These are phyloP conservation scores for Dasyurus viverrinus DNA, from an alignment of 2,113 vertebrate species.

Conservation along the genomic window DNA sequence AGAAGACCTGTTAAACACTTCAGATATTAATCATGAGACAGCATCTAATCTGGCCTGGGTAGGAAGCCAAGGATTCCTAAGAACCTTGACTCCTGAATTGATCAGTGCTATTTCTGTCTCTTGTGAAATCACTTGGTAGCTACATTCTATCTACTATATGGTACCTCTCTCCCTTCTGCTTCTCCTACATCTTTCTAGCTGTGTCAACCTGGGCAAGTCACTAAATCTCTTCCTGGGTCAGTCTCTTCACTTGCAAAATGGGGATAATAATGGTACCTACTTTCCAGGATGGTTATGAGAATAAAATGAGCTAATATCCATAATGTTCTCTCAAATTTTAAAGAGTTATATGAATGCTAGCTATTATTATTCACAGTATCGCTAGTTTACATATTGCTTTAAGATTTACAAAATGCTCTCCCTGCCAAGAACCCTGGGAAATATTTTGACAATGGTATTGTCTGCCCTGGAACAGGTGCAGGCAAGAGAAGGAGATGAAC, in stretches of 20 bases:
- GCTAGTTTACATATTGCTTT: neutral
- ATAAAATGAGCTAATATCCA: slow-evolving; percentile 2
- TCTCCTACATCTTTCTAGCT: neutral
- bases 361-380: neutral
- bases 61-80: neutral
- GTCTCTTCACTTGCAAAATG: neutral
- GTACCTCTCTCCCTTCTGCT: neutral
- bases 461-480: neutral
- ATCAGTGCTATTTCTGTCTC: neutral
- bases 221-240: neutral
- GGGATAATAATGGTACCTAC: neutral
- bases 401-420: neutral
- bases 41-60: neutral
- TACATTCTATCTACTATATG: neutral
- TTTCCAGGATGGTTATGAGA: neutral
- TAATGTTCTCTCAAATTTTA: neutral
- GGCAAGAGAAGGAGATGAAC: neutral
- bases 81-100: neutral
- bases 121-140: neutral
- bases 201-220: neutral
- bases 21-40: neutral
- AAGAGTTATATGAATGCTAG: neutral
- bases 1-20: neutral
- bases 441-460: neutral
- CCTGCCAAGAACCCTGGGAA: neutral